Evolutionary conservation across 2,113 vertebrate genomes (phyloP), one percentile per base, ranked within the genome.

Genomic region (Burhinus oedicnemus): DNA sequence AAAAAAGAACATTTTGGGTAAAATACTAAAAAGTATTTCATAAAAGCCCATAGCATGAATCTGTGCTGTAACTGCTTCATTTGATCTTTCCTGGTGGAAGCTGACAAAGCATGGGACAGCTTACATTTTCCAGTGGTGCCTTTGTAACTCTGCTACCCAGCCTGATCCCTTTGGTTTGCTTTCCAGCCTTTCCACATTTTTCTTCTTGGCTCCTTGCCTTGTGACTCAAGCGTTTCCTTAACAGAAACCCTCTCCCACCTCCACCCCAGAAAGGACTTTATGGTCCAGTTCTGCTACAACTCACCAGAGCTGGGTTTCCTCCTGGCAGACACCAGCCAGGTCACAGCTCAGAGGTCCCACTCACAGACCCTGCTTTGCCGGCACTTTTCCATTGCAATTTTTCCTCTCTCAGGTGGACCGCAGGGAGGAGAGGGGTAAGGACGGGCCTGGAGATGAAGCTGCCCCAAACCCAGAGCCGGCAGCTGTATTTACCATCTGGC

Each of bases 1-100:
- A 40, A 70, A 87, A 86, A 92, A 66, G 8, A 79, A 45, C 32
- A 36, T 77, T 90, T 92, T 40, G 3, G 20, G n/a, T 47, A 90
- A 90, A 91, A 87, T 36, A 29, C n/a, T 55, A 66, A 44, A 79
- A 87, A 83, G 38, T 20, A 72, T 62, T 76, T 34, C 62, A 81
- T 83, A 83, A 75, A 91, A 93, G 26, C 38, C 65, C 13, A 3
- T 40, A 71, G 54, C 5, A 5, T 58, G 49, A 60, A 69, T 76
- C 34, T 94, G 20, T 68, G 36, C 84, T 90, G 23, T 42, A 78
- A 84, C 30, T 52, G 68, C 42, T 94, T 68, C 51, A 81, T 95
- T 96, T 86, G 74, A 80, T 90, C 72, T 77, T 83, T 95, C 58
- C 54, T 95, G 58, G 69, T 89, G 69, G 87, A 95, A 91, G 90